Percentiles rank a stretch among this genome's conserved stretches.
phyloP scores from a whole-genome alignment of 2,888 invertebrate genomes.

The Magallana nippona region DNA sequence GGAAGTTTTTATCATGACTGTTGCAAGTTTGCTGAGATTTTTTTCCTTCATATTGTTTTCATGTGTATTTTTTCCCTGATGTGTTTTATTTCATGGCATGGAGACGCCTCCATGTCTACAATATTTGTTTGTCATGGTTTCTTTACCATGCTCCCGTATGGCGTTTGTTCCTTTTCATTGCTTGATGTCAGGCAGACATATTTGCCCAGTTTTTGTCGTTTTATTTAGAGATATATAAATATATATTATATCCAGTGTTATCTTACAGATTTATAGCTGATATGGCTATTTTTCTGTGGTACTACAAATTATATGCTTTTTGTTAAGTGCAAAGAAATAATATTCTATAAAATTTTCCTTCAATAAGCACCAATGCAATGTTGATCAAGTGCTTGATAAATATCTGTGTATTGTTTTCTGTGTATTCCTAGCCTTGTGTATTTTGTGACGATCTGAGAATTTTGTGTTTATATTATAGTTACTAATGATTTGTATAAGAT shows the following conservation, averaged over 20 bases:
- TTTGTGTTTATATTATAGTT: not conserved
- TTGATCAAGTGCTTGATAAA: slow-evolving; percentile 6
- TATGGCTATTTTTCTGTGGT: not conserved
- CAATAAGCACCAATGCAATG: slow-evolving; percentile 2
- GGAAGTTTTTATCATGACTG: too few relatives aligned
- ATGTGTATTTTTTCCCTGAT: not conserved
- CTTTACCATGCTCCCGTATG: too few relatives aligned
- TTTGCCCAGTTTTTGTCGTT: too few relatives aligned
- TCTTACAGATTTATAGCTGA: too few relatives aligned
- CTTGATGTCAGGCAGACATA: too few relatives aligned
- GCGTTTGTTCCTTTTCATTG: too few relatives aligned
- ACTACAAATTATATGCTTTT: slow-evolving; percentile 17
- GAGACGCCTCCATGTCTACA: not conserved
- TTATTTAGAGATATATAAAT: too few relatives aligned
- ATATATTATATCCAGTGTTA: too few relatives aligned
- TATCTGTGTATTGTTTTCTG: not conserved
- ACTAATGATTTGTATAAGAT: not conserved
- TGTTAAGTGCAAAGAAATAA: not conserved
- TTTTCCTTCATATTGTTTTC: not conserved
- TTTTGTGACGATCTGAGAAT: slow-evolving; percentile 16
- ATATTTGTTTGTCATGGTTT: too few relatives aligned
- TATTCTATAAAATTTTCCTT: not conserved
- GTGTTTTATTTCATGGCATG: not conserved
- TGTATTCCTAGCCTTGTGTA: slow-evolving; percentile 6
- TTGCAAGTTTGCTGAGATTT: too few relatives aligned